Evolutionary conservation across 2,113 vertebrate species (phyloP).

Genomic region (Chascanopsetta lugubris): DNA sequence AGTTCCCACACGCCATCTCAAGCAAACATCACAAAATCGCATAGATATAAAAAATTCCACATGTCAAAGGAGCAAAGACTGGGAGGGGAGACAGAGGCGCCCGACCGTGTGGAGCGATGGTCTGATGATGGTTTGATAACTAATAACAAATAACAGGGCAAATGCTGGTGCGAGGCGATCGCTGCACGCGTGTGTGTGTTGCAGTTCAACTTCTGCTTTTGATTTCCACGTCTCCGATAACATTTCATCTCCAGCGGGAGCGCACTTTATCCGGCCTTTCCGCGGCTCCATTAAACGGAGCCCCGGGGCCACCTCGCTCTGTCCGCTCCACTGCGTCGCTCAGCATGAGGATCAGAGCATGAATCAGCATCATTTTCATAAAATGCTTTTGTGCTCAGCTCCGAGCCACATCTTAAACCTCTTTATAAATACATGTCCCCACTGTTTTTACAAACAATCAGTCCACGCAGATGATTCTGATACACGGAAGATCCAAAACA

Average conservation of each 20-base stretch:
- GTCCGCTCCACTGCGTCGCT: constrained; percentile 20
- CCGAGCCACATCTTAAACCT: constrained; percentile 1
- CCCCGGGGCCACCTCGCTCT: constrained; percentile 23
- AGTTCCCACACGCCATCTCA: background rate
- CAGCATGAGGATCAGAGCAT: constrained; percentile 8
- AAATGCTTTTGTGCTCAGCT: constrained; percentile 3
- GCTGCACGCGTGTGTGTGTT: background rate
- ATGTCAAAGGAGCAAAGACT: background rate
- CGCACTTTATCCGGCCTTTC: constrained; percentile 58
- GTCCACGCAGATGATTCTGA: background rate
- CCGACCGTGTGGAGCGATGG: background rate
- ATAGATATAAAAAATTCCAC: background rate
- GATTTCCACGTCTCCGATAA: constrained; percentile 53
- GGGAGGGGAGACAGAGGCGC: background rate
- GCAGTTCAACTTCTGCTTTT: constrained; percentile 52
- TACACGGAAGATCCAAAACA: background rate
- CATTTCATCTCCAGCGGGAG: constrained; percentile 61
- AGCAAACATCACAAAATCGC: background rate
- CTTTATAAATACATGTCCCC: constrained; percentile 3
- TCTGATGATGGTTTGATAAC: background rate
- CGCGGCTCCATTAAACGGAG: constrained; percentile 40
- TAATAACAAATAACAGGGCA: background rate
- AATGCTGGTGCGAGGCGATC: background rate
- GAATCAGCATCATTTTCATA: constrained; percentile 32
- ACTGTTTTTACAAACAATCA: background rate